A percentile compares a stretch with the other conserved stretches of the same genome.
phyloP scores from a whole-genome alignment of 2,113 vertebrate species.

The Sylvicapra grimmia region DNA sequence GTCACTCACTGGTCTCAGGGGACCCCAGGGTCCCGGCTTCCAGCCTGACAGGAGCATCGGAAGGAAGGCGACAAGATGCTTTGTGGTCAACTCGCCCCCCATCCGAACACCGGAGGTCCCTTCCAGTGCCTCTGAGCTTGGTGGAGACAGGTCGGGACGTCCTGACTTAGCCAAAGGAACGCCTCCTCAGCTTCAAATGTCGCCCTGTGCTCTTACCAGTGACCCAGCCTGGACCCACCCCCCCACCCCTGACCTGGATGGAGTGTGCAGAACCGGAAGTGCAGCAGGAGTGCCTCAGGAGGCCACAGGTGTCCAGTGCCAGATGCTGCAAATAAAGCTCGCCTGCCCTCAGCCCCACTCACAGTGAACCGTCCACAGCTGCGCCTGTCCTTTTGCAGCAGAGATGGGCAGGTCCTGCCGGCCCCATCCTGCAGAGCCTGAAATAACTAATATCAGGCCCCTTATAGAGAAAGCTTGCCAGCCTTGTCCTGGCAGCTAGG shows the following conservation, averaged over 20 bases:
- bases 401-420: rapidly evolving
- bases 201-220: not conserved
- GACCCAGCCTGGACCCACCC: not conserved
- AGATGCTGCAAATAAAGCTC: not conserved
- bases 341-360: not conserved
- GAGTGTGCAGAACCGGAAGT: not conserved
- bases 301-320: not conserved
- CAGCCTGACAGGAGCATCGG: not conserved
- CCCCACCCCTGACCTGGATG: not conserved
- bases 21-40: not conserved
- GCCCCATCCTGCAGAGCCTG: not conserved
- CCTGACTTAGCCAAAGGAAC: no score
- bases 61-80: not conserved
- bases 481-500: not conserved
- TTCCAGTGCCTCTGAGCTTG: not conserved
- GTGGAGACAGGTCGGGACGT: not conserved
- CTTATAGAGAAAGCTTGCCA: rapidly evolving
- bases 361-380: rapidly evolving
- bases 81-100: not conserved
- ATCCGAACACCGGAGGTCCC: not conserved
- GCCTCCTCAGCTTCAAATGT: not conserved
- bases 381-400: not conserved
- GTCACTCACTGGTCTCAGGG: not conserved
- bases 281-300: not conserved
- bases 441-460: not conserved